Percentiles rank a stretch among this genome's conserved stretches.
Conservation (phyloP, 2,797 vertebrate species). For the Cossypha caffra region DNA sequence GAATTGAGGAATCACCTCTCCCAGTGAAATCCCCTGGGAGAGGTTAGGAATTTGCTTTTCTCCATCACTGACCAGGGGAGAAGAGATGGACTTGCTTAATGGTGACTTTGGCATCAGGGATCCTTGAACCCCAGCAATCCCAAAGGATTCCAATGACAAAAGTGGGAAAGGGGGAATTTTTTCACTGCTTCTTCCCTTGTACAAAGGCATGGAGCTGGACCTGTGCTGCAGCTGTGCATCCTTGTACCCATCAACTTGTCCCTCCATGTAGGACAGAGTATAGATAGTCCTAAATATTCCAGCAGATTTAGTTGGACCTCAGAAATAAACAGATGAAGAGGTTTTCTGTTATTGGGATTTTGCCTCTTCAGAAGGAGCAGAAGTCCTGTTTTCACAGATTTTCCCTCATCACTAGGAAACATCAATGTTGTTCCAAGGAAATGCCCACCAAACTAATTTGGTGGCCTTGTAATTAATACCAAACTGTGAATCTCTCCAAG, state of each 20-base stretch:
- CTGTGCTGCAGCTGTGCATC: neutral
- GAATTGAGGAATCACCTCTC: neutral
- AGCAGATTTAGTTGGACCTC: neutral
- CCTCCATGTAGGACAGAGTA: too few relatives aligned
- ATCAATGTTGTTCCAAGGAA: rapidly evolving
- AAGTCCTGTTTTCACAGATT: neutral
- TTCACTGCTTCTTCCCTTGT: neutral
- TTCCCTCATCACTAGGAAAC: neutral
- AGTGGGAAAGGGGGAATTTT: neutral
- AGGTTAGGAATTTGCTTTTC: neutral
- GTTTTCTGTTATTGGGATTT: neutral
- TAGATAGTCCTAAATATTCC: neutral
- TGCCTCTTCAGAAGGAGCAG: neutral
- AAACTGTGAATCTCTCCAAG: neutral
- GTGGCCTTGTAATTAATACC: neutral
- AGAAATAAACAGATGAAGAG: neutral
- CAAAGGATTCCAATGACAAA: neutral
- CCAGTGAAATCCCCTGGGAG: neutral
- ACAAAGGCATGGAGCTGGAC: neutral
- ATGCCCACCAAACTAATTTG: neutral
- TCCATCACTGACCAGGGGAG: neutral
- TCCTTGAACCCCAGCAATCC: neutral
- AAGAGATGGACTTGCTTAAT: rapidly evolving
- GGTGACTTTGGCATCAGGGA: neutral
- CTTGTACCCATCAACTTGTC: too few relatives aligned